These are phyloP conservation scores for Chrysopa pallens DNA, from an alignment of 1,140 invertebrate genomes.

Conservation along the genomic window DNA sequence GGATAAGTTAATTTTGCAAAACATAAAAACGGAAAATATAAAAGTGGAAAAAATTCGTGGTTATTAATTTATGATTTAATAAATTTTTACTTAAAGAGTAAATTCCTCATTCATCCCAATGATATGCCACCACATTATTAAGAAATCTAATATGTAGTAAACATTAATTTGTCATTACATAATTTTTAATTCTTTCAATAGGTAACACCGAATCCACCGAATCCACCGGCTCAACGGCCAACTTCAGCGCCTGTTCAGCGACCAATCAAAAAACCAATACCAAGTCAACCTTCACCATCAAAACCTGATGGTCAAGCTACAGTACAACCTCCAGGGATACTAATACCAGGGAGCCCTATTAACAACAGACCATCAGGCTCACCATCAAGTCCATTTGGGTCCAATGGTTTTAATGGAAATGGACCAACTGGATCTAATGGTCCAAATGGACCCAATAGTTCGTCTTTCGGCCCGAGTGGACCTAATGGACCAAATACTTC, in stretches of 20 bases:
- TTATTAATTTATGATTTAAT: too few relatives aligned
- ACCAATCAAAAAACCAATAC: conserved; percentile 11
- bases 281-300: conserved; percentile 10
- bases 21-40: too few relatives aligned
- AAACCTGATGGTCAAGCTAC: neutral
- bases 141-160: too few relatives aligned
- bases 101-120: neutral
- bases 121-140: too few relatives aligned
- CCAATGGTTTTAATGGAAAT: conserved; percentile 7
- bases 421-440: conserved; percentile 4
- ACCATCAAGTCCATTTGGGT: conserved; percentile 9
- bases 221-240: conserved; percentile 2
- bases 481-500: conserved; percentile 5
- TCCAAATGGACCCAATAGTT: conserved; percentile 3
- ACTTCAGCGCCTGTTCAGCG: neutral
- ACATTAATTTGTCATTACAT: conserved; percentile 8
- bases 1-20: too few relatives aligned
- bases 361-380: conserved; percentile 2
- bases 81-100: too few relatives aligned
- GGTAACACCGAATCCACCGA: neutral
- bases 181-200: conserved; percentile 1
- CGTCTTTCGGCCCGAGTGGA: too few relatives aligned
- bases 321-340: neutral
- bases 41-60: too few relatives aligned
- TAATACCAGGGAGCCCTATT: neutral